phyloP scores from a whole-genome alignment of 2,797 vertebrate genomes.

The Anas acuta region DNA sequence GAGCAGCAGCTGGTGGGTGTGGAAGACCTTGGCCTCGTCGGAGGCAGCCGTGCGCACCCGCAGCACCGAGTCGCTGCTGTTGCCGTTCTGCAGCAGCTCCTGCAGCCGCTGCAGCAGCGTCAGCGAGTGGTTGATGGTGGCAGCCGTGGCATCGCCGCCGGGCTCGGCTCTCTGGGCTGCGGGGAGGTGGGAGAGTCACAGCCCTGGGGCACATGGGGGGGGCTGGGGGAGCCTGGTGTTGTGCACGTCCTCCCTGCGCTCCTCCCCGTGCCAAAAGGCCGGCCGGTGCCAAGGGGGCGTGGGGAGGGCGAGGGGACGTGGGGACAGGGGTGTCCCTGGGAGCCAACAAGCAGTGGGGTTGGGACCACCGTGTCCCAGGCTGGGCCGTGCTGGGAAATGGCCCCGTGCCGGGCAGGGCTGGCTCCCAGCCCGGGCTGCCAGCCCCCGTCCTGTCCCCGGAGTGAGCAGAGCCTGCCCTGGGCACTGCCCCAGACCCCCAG shows the following conservation, averaged over 20 bases:
- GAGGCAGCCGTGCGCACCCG: slow-evolving; percentile 86
- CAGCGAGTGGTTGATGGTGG: slow-evolving; percentile 92
- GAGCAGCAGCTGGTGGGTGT: slow-evolving; percentile 89
- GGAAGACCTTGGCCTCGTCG: slow-evolving; percentile 91
- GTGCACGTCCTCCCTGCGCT: background rate
- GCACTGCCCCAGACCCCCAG: background rate
- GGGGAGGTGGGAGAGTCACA: background rate
- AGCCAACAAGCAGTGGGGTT: slow-evolving; percentile 35
- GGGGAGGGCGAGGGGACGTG: background rate
- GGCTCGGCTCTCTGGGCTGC: slow-evolving; percentile 82
- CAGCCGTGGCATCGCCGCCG: slow-evolving; percentile 72
- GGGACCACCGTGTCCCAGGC: slow-evolving; percentile 42
- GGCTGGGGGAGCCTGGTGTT: background rate
- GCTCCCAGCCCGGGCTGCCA: background rate
- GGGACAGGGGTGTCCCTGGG: background rate
- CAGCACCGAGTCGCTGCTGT: slow-evolving; percentile 87
- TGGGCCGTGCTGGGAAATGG: slow-evolving; percentile 50
- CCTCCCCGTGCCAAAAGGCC: background rate
- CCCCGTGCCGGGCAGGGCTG: background rate
- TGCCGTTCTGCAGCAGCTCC: slow-evolving; percentile 85
- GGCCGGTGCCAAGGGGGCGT: background rate
- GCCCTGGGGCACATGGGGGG: background rate
- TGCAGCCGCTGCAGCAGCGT: slow-evolving; percentile 89
- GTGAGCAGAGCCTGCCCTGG: background rate
- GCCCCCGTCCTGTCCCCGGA: background rate